A percentile compares a stretch with the other conserved stretches of the same genome.
Evolutionary conservation across 2,113 vertebrate genomes (phyloP).

Genomic region (Cyphomyrus plagiostoma): DNA sequence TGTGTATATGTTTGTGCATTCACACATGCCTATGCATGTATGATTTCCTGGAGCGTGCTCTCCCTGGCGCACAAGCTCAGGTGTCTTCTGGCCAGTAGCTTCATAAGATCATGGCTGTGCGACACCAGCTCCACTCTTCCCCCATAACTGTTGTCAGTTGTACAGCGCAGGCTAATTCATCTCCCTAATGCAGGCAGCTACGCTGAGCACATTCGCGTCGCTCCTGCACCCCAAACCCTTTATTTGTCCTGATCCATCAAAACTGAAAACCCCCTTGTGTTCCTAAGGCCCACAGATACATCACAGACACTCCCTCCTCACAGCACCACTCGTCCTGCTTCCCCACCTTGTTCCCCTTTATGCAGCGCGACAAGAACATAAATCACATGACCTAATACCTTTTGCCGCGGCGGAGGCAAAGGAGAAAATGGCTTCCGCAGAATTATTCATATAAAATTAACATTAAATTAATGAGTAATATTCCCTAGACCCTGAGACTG

Average conservation of each 20-base stretch:
- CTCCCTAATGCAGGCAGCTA: slow-evolving; percentile 36
- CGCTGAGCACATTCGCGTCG: slow-evolving; percentile 15
- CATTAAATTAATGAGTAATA: slow-evolving; percentile 10
- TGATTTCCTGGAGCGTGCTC: not conserved
- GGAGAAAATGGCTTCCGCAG: not conserved
- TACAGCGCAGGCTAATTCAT: slow-evolving; percentile 40
- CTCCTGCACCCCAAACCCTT: not conserved
- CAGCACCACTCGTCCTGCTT: not conserved
- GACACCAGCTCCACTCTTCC: not conserved
- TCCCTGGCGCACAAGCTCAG: not conserved
- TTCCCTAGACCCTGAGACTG: not conserved
- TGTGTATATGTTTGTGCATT: not conserved
- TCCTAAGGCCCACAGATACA: not conserved
- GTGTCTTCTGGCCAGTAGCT: not conserved
- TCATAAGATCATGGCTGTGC: not conserved
- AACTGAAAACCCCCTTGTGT: slow-evolving; percentile 5
- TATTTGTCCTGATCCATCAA: slow-evolving; percentile 11
- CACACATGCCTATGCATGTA: not conserved
- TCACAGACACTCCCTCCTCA: not conserved
- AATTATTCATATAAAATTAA: slow-evolving; percentile 9
- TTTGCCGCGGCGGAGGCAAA: not conserved
- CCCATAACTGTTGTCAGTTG: slow-evolving; percentile 16
- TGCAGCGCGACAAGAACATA: not conserved
- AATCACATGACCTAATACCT: slow-evolving; percentile 11
- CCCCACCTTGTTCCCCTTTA: not conserved